A percentile compares a stretch with the other conserved stretches of the same genome.
Conservation (phyloP, 2,888 invertebrate genomes). For the Netelia fuscicornis region DNA sequence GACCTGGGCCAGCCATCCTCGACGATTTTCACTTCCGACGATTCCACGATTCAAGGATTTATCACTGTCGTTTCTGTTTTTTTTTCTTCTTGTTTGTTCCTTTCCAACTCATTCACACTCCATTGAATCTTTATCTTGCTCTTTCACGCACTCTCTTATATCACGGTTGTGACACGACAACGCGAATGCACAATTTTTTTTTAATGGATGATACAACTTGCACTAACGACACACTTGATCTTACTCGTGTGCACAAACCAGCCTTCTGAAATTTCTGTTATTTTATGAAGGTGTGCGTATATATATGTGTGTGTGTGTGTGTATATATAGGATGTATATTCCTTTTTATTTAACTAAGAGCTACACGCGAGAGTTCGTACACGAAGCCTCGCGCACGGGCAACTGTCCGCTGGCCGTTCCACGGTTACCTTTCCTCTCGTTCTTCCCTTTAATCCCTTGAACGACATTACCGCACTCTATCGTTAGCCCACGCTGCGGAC, state of each 20-base stretch:
- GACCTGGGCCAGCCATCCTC: constrained; percentile 63
- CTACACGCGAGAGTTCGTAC: constrained; percentile 66
- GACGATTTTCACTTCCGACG: background rate
- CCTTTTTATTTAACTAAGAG: constrained; percentile 14
- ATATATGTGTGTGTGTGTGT: background rate
- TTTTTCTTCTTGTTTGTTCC: background rate
- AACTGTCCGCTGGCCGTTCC: constrained; percentile 60
- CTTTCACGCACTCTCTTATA: constrained; percentile 61
- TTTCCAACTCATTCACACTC: background rate
- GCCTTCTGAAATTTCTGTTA: constrained; percentile 45
- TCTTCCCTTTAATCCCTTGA: constrained; percentile 66
- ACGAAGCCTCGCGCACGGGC: constrained; percentile 75
- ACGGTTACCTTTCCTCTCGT: constrained; percentile 52
- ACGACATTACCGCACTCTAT: constrained; percentile 46
- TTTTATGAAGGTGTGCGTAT: constrained; percentile 3
- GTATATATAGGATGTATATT: constrained; percentile 6
- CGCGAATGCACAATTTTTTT: constrained; percentile 29
- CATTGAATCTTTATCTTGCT: background rate
- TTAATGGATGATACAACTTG: constrained; percentile 23
- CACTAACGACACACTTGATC: constrained; percentile 10
- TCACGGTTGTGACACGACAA: constrained; percentile 51
- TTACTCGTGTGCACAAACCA: constrained; percentile 11
- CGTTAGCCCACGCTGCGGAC: constrained; percentile 35
- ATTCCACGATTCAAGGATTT: constrained; percentile 39
- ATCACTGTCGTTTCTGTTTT: constrained; percentile 1